Evolutionary conservation across 2,113 vertebrate species (phyloP).

Genomic region (Lontra canadensis): DNA sequence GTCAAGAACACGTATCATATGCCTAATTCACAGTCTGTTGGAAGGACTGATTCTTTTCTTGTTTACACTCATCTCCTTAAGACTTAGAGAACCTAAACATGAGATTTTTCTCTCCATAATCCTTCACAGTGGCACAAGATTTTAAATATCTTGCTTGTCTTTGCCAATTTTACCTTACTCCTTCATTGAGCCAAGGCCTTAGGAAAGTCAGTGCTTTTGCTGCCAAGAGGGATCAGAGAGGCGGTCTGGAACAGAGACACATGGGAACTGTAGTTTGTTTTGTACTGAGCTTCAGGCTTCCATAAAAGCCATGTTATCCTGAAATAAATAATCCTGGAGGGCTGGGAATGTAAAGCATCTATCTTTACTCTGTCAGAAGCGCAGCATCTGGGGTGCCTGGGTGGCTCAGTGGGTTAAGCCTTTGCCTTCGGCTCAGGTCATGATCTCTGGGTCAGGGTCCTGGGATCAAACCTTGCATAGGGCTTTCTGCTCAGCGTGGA

Average conservation of each 20-base stretch:
- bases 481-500: no score
- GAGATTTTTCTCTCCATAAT: conserved; percentile 34
- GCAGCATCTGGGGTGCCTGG: neutral
- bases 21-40: neutral
- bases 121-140: conserved; percentile 15
- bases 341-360: neutral
- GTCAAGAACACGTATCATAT: neutral
- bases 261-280: conserved; percentile 52
- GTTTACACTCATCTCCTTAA: conserved; percentile 46
- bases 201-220: conserved; percentile 18
- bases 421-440: no score
- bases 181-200: conserved; percentile 55
- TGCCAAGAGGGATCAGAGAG: conserved; percentile 8
- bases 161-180: conserved; percentile 42
- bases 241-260: conserved; percentile 7
- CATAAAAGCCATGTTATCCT: conserved; percentile 13
- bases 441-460: no score
- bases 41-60: conserved; percentile 34
- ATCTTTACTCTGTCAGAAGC: neutral
- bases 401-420: no score
- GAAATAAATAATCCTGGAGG: conserved; percentile 46
- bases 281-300: conserved; percentile 39
- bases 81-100: conserved; percentile 35
- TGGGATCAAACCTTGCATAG: no score
- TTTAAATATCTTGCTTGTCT: conserved; percentile 55